Percentiles rank a stretch among this genome's conserved stretches.
Conservation (phyloP, 2,113 vertebrate species). For the Anser brachyrhynchus region DNA sequence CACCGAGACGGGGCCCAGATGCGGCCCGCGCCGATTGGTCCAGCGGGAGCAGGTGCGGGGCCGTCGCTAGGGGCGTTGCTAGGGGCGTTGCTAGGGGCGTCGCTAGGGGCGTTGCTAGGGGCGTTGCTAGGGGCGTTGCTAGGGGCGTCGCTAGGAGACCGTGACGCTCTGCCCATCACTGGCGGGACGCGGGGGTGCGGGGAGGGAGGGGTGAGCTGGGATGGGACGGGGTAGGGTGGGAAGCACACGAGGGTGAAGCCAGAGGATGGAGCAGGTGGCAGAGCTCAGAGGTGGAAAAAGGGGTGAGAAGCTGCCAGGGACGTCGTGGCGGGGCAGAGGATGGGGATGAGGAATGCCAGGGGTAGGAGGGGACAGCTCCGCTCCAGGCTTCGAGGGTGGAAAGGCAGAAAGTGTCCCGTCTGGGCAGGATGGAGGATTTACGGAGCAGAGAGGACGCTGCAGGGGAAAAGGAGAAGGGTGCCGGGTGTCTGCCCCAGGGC, state of each 20-base stretch:
- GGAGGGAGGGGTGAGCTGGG: neutral
- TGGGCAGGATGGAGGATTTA: neutral
- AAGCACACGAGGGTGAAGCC: neutral
- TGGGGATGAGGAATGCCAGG: neutral
- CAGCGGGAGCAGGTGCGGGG: constrained; percentile 86
- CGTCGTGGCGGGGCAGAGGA: neutral
- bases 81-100: constrained; percentile 79
- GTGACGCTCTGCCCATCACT: constrained; percentile 79
- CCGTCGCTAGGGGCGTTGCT: constrained; percentile 92
- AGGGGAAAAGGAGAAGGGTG: neutral
- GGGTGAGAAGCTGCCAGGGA: neutral
- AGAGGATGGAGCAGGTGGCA: neutral
- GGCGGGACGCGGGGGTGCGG: constrained; percentile 59
- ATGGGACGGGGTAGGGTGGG: neutral
- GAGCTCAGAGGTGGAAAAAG: neutral
- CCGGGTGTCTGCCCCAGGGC: accelerated
- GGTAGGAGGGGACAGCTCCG: neutral
- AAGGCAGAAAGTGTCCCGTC: neutral
- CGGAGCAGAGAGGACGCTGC: neutral
- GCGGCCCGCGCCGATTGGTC: constrained; percentile 85
- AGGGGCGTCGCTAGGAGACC: constrained; percentile 85
- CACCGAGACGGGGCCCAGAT: constrained; percentile 76
- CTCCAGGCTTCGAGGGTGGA: too few species aligned
- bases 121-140: constrained; percentile 79
- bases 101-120: constrained; percentile 90